These are phyloP conservation scores for Coptotermes formosanus DNA, from an alignment of 1,140 invertebrate species.

Conservation along the genomic window DNA sequence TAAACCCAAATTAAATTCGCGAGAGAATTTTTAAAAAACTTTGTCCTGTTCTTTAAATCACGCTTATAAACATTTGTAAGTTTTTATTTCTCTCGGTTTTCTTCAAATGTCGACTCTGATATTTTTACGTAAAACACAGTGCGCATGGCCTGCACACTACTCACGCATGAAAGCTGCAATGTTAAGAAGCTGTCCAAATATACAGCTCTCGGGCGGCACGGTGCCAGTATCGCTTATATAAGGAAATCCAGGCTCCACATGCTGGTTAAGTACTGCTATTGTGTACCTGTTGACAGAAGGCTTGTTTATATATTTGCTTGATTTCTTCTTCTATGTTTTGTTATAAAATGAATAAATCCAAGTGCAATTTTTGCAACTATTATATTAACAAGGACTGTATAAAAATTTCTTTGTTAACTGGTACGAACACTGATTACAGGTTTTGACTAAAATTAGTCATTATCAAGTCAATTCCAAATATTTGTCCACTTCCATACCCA, in stretches of 20 bases:
- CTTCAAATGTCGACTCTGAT: too few relatives aligned
- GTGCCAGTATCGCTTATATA: slow-evolving; percentile 79
- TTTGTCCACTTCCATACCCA: too few relatives aligned
- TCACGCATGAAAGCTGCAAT: slow-evolving; percentile 66
- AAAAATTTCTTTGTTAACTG: too few relatives aligned
- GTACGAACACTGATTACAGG: too few relatives aligned
- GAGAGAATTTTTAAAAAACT: not conserved
- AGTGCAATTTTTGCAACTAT: not conserved
- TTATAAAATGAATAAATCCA: not conserved
- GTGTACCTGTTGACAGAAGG: slow-evolving; percentile 56
- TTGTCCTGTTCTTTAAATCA: not conserved
- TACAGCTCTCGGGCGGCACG: slow-evolving; percentile 72
- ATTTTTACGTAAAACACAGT: too few relatives aligned
- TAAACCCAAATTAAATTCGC: not conserved
- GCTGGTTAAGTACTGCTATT: slow-evolving; percentile 61
- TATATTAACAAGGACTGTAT: too few relatives aligned
- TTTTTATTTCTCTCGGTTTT: too few relatives aligned
- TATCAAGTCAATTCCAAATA: too few relatives aligned
- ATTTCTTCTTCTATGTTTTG: not conserved
- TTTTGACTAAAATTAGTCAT: too few relatives aligned
- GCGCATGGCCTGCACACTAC: slow-evolving; percentile 41
- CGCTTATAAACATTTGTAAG: not conserved
- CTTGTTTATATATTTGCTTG: not conserved
- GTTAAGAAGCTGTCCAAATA: slow-evolving; percentile 75
- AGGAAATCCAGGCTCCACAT: slow-evolving; percentile 70